Conservation (phyloP, 2,113 vertebrate genomes). For the Paralichthys olivaceus region DNA sequence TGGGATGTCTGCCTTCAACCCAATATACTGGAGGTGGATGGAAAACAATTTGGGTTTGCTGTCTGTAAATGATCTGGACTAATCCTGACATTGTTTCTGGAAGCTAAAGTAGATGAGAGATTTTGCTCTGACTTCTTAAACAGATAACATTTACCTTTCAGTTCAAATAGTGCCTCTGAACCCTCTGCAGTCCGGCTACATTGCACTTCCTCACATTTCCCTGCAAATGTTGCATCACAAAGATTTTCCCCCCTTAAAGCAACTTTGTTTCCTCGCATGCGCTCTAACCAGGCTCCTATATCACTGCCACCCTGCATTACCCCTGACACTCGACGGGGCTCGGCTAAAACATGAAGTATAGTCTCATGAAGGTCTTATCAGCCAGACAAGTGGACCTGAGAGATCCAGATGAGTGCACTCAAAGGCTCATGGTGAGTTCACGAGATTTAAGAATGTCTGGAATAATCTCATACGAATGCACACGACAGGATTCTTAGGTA, state of each 20-base stretch:
- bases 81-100: neutral
- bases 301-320: slow-evolving; percentile 61
- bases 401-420: slow-evolving; percentile 52
- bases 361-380: slow-evolving; percentile 64
- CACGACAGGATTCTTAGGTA: slow-evolving; percentile 3
- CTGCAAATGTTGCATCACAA: no score
- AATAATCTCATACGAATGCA: slow-evolving; percentile 11
- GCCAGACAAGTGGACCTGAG: slow-evolving; percentile 61
- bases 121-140: neutral
- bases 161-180: neutral
- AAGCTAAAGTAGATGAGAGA: neutral
- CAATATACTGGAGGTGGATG: neutral
- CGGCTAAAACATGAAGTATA: slow-evolving; percentile 63
- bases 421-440: slow-evolving; percentile 53
- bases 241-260: neutral
- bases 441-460: slow-evolving; percentile 60
- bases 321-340: slow-evolving; percentile 37
- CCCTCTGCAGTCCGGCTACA: neutral
- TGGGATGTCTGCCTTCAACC: neutral
- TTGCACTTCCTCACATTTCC: neutral
- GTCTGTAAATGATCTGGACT: neutral
- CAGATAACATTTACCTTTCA: neutral
- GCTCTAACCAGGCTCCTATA: slow-evolving; percentile 55
- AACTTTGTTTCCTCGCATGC: slow-evolving; percentile 49
- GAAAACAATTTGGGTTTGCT: neutral